Evolutionary conservation across 2,888 invertebrate species (phyloP).

Genomic region (Tipula vernalis): DNA sequence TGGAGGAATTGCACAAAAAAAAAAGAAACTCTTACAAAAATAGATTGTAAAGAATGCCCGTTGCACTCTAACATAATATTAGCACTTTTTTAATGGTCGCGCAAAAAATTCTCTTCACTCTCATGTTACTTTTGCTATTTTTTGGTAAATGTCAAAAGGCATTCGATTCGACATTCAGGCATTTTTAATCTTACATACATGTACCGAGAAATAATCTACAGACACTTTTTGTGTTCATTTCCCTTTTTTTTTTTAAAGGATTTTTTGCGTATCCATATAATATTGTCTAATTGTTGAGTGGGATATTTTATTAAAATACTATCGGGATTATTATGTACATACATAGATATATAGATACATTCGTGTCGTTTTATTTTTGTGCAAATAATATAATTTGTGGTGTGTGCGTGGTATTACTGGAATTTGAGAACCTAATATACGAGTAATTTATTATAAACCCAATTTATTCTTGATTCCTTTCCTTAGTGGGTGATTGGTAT

Average conservation of each 20-base stretch:
- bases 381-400: background rate
- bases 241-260: background rate
- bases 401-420: background rate
- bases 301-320: background rate
- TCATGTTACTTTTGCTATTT: background rate
- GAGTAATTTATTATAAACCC: background rate
- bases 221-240: background rate
- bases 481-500: background rate
- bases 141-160: background rate
- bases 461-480: background rate
- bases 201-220: background rate
- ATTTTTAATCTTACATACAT: background rate
- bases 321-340: background rate
- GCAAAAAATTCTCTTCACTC: background rate
- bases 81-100: background rate
- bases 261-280: background rate
- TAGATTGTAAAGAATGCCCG: background rate
- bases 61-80: background rate
- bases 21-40: background rate
- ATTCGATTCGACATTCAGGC: background rate
- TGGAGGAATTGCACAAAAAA: background rate
- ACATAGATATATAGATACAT: background rate
- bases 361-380: background rate
- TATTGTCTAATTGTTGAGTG: background rate
- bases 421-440: background rate